Percentiles rank a stretch among this genome's conserved stretches.
Evolutionary conservation across 2,797 vertebrate genomes (phyloP).

Genomic region (Odontamblyopus lacepedii): DNA sequence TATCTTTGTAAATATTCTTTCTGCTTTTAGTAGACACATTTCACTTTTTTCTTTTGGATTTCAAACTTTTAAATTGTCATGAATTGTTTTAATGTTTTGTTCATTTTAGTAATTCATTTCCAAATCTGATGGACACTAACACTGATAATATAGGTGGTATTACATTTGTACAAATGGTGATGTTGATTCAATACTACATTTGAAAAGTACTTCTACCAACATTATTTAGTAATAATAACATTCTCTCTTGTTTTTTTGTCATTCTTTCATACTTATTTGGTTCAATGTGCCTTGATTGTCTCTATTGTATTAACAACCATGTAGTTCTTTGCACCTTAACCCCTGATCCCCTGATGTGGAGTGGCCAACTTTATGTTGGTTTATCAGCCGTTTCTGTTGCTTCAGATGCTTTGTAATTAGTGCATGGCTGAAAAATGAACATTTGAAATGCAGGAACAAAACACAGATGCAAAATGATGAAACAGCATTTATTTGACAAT

Average conservation of each 20-base stretch:
- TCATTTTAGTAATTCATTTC: neutral
- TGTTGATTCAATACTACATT: neutral
- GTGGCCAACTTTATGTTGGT: neutral
- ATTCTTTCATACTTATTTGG: conserved; percentile 23
- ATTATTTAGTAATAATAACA: neutral
- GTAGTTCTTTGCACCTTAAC: no score
- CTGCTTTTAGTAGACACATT: neutral
- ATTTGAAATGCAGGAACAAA: conserved; percentile 11
- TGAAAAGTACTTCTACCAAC: neutral
- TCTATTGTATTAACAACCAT: conserved; percentile 7
- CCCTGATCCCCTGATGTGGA: neutral
- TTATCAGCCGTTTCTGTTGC: neutral
- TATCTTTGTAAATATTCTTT: neutral
- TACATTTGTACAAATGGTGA: neutral
- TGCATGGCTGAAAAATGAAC: neutral
- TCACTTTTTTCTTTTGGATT: neutral
- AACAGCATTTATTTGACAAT: conserved; percentile 64
- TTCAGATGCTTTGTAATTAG: neutral
- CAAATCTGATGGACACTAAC: neutral
- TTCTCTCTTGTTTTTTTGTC: conserved; percentile 2
- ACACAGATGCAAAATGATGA: conserved; percentile 41
- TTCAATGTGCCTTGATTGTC: conserved; percentile 5
- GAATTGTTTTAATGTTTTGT: neutral
- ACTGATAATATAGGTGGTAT: neutral
- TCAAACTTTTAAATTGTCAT: neutral